These are phyloP conservation scores for Cyprinodon variegatus DNA, from an alignment of 2,113 vertebrate species.

Conservation along the genomic window DNA sequence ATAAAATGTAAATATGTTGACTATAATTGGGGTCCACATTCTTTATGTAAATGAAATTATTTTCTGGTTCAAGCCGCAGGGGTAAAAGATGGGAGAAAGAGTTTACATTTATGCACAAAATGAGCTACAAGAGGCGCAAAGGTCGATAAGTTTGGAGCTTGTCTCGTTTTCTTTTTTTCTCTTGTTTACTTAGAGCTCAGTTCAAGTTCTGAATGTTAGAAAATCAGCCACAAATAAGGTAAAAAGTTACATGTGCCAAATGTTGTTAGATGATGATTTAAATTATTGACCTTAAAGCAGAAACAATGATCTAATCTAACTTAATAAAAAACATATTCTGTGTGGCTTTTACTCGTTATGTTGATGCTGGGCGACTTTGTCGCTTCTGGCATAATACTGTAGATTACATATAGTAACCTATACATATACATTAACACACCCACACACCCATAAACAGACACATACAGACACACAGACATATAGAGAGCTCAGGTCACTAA, in stretches of 20 bases:
- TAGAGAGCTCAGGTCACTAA: no score
- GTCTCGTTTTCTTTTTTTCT: conserved; percentile 32
- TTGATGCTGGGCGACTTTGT: no score
- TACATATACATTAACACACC: no score
- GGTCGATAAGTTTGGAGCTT: conserved; percentile 65
- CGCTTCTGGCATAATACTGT: no score
- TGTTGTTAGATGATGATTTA: no score
- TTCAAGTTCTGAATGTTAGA: conserved; percentile 44
- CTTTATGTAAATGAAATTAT: conserved; percentile 72
- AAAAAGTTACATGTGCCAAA: not conserved
- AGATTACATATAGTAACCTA: no score
- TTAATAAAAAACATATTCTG: no score
- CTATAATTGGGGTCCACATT: conserved; percentile 61
- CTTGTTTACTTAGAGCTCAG: conserved; percentile 21
- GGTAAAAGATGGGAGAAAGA: conserved; percentile 1
- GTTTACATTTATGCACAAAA: conserved; percentile 54
- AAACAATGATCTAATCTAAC: no score
- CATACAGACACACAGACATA: no score
- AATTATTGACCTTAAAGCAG: no score
- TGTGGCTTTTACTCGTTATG: no score
- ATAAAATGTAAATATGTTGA: conserved; percentile 70
- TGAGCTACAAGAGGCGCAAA: conserved; percentile 52
- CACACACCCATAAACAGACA: no score
- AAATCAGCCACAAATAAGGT: conserved; percentile 16
- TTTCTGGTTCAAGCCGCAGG: conserved; percentile 20